Evolutionary conservation across 2,888 invertebrate species (phyloP).

Genomic region (Prenolepis imparis): DNA sequence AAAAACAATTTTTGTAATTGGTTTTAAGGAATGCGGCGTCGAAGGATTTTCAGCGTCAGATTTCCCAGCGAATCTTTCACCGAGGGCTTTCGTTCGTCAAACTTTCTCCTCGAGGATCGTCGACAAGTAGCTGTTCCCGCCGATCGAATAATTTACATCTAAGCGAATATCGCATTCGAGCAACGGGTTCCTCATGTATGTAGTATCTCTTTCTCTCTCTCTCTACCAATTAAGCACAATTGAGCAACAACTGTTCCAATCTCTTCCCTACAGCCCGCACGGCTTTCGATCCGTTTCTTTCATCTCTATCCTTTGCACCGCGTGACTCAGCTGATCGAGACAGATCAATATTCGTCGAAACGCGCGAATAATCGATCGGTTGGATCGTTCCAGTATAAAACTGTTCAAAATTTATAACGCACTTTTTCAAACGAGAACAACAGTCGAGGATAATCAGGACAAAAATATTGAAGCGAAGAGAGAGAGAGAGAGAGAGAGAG

Average conservation of each 20-base stretch:
- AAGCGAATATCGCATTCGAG: slow-evolving; percentile 43
- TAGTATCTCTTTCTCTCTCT: slow-evolving; percentile 10
- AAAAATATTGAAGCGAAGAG: slow-evolving; percentile 7
- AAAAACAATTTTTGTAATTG: not conserved
- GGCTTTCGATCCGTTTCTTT: slow-evolving; percentile 50
- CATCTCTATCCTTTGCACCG: slow-evolving; percentile 46
- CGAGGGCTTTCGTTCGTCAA: not conserved
- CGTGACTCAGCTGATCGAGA: slow-evolving; percentile 8
- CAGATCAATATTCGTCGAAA: slow-evolving; percentile 36
- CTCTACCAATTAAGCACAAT: slow-evolving; percentile 83
- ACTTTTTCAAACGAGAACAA: slow-evolving; percentile 75
- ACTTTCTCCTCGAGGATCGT: slow-evolving; percentile 32
- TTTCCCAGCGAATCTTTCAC: slow-evolving; percentile 22
- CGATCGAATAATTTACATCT: slow-evolving; percentile 54
- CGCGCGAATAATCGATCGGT: slow-evolving; percentile 8
- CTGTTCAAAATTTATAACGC: slow-evolving; percentile 79
- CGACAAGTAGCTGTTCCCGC: slow-evolving; percentile 6
- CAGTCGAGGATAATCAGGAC: slow-evolving; percentile 53
- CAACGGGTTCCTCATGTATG: slow-evolving; percentile 62
- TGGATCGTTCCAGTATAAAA: slow-evolving; percentile 69
- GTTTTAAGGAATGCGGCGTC: not conserved
- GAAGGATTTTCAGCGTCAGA: not conserved
- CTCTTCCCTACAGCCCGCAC: slow-evolving; percentile 49
- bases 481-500: slow-evolving; percentile 48
- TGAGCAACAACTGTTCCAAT: slow-evolving; percentile 79